A percentile compares a stretch with the other conserved stretches of the same genome.
Evolutionary conservation across 2,888 invertebrate species (phyloP).

Genomic region (Cephus runcator): DNA sequence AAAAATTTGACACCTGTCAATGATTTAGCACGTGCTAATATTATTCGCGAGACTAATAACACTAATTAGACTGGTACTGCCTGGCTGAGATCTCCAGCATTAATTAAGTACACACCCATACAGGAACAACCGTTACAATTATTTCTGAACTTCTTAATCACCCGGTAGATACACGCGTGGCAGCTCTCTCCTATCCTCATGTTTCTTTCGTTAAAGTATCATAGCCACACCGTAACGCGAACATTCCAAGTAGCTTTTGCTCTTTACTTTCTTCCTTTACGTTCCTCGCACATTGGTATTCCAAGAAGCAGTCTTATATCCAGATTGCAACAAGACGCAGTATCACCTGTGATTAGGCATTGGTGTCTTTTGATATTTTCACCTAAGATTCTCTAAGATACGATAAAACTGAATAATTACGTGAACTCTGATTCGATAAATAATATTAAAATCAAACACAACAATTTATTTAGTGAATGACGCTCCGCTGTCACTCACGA

Average conservation of each 20-base stretch:
- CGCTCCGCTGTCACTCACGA: not conserved
- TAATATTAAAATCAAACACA: not conserved
- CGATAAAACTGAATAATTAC: not conserved
- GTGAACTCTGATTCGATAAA: not conserved
- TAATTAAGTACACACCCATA: slow-evolving; percentile 4
- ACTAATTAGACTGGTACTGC: not conserved
- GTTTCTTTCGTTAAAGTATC: not conserved
- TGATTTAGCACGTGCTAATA: not conserved
- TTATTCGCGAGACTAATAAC: not conserved
- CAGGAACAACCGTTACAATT: not conserved
- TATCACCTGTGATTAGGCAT: not conserved
- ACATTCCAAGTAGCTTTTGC: not conserved
- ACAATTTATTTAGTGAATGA: not conserved
- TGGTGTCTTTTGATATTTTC: not conserved
- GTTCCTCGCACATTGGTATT: not conserved
- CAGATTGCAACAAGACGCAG: not conserved
- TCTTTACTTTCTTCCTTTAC: not conserved
- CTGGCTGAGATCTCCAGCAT: not conserved
- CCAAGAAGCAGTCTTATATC: not conserved
- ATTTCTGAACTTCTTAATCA: slow-evolving; percentile 3
- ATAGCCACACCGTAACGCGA: not conserved
- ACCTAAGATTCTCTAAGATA: too few species aligned
- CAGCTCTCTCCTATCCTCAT: not conserved
- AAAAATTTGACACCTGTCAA: not conserved
- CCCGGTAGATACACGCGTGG: slow-evolving; percentile 2